These are phyloP conservation scores for Laothoe populi DNA, from an alignment of 2,888 invertebrate species.

Conservation along the genomic window DNA sequence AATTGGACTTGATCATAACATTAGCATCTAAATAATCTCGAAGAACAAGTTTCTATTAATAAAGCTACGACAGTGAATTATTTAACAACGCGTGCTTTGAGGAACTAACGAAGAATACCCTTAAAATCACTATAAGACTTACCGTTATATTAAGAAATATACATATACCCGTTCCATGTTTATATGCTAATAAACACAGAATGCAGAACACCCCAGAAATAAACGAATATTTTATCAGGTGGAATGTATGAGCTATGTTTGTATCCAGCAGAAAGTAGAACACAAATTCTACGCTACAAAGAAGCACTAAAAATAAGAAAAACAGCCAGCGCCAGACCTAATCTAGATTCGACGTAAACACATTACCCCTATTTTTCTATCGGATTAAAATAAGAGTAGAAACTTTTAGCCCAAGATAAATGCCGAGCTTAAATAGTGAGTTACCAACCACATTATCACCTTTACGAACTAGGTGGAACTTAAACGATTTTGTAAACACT, in stretches of 20 bases:
- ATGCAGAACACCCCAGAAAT: no score
- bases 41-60: no score
- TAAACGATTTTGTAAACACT: neutral
- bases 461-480: neutral
- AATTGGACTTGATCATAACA: no score
- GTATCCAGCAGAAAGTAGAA: neutral
- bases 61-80: no score
- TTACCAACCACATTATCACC: neutral
- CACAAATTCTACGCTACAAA: neutral
- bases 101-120: no score
- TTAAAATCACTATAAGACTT: no score
- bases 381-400: constrained; percentile 33
- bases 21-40: no score
- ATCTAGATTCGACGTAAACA: constrained; percentile 30
- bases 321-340: constrained; percentile 24
- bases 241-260: neutral
- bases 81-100: no score
- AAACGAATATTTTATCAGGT: no score
- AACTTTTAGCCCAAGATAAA: constrained; percentile 28
- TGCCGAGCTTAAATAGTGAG: neutral
- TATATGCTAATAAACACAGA: no score
- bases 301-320: neutral
- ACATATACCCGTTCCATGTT: no score
- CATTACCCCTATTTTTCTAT: constrained; percentile 39
- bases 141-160: no score